Base-by-base conservation (phyloP, 2,888 invertebrate genomes). In the Coenonympha glycerion region DNA sequence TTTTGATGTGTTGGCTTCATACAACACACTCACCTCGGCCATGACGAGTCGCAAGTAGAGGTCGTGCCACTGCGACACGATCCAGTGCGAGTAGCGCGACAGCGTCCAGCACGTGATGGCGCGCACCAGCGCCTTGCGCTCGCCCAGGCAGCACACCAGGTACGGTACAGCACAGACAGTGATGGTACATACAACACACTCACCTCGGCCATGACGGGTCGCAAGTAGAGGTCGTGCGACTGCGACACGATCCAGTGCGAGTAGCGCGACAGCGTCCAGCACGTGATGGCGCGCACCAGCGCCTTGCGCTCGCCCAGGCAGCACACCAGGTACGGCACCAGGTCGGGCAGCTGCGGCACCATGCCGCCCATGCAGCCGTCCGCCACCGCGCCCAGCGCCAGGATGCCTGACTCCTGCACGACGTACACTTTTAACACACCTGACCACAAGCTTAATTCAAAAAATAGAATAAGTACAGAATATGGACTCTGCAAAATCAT, bases 101-200 rank as follows among this genome's bases (percentile, higher is more conserved):
- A 99, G 88, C 0, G 99, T 99, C 99, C 99, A 99, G 86, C 99
- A 99, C 0, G 99, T 98, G 73, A 99, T 99, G 58, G 99, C 97
- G 54, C 99, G 91, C 45, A 99, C 98, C 28, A 99, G 89, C 0
- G 98, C 97, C 87, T 98, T 98, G 79, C 95, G 95, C 78, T 99
- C 99, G 31, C 92, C 91, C 63, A 99, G 88, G 79, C 97, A 97
- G 65, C 91, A 91, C 65, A 99, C 96, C 59, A 99, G 89, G 85
- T 96, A 99, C 0, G 99, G 99, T 69, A 99, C 95, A n/a, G n/a
- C n/a, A n/a, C n/a, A n/a, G n/a, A n/a, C n/a, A n/a, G n/a, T n/a
- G n/a, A n/a, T n/a, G n/a, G n/a, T n/a, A n/a, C n/a, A n/a, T n/a
- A n/a, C n/a, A n/a, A n/a, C n/a, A n/a, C n/a, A n/a, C n/a, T n/a